These are phyloP conservation scores for Vanessa tameamea DNA, from an alignment of 1,140 invertebrate species.

Conservation along the genomic window DNA sequence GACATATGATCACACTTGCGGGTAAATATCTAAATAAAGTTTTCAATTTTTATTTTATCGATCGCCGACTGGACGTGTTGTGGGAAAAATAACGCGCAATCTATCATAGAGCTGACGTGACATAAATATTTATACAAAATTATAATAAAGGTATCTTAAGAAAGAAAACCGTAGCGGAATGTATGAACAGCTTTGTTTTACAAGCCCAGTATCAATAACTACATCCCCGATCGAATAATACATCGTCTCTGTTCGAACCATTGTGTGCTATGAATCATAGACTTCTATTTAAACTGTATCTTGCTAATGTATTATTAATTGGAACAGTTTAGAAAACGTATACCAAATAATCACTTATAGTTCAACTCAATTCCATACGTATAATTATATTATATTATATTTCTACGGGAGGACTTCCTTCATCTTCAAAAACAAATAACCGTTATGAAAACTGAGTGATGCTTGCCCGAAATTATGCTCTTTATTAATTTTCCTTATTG, in stretches of 20 bases:
- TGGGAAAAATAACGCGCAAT: constrained; percentile 53
- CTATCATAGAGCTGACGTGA: constrained; percentile 36
- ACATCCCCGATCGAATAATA: constrained; percentile 19
- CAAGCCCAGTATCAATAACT: constrained; percentile 1
- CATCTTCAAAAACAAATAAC: no score
- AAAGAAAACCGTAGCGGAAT: constrained; percentile 22
- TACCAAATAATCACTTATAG: no score
- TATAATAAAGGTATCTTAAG: constrained; percentile 30
- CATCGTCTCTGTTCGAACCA: background rate
- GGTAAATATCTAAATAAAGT: constrained; percentile 47
- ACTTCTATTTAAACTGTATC: background rate
- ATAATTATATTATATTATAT: no score
- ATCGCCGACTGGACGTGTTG: constrained; percentile 29
- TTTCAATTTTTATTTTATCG: constrained; percentile 61
- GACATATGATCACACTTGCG: constrained; percentile 61
- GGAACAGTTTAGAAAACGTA: no score
- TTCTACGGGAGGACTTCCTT: no score
- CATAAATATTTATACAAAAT: constrained; percentile 40
- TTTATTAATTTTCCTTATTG: no score
- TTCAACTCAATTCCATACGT: no score
- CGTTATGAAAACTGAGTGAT: no score
- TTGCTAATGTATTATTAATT: background rate
- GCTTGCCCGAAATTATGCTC: no score
- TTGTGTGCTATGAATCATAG: constrained; percentile 10
- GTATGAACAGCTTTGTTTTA: constrained; percentile 15